Evolutionary conservation across 2,113 vertebrate genomes (phyloP).

Genomic region (Muntiacus muntjak): DNA sequence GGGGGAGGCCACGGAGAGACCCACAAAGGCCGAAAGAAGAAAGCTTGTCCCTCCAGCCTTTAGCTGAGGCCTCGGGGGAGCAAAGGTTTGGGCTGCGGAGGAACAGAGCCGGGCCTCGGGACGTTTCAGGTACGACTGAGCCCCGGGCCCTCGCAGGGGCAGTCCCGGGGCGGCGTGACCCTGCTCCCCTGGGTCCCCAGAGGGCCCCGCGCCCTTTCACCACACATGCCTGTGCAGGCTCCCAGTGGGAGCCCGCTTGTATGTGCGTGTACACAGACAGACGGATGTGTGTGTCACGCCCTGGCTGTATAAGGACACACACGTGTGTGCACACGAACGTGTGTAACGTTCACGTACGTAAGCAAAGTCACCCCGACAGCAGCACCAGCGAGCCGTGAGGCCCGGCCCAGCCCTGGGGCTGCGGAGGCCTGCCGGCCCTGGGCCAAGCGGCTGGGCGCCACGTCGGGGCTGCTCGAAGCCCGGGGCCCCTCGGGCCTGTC

Average conservation of each 20-base stretch:
- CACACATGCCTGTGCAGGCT: background rate
- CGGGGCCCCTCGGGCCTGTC: background rate
- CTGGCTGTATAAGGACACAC: accelerated
- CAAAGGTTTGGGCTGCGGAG: background rate
- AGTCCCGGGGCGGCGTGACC: background rate
- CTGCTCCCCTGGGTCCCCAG: background rate
- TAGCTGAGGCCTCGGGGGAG: background rate
- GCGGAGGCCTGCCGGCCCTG: accelerated
- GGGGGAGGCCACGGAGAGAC: background rate
- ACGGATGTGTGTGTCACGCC: background rate
- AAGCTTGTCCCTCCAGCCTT: background rate
- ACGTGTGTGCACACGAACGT: accelerated
- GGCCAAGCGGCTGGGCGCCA: background rate
- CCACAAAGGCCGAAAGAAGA: background rate
- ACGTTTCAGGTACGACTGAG: background rate
- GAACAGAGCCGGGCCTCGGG: background rate
- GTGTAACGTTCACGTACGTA: too few relatives aligned
- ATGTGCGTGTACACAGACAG: accelerated
- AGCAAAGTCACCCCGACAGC: background rate
- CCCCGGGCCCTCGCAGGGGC: background rate
- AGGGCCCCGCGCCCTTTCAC: background rate
- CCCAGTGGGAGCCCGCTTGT: background rate
- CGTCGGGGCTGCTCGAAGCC: background rate
- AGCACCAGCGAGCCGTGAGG: background rate
- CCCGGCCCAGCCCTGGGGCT: accelerated